Conservation (phyloP, 2,113 vertebrate species). For the Dromaius novaehollandiae region DNA sequence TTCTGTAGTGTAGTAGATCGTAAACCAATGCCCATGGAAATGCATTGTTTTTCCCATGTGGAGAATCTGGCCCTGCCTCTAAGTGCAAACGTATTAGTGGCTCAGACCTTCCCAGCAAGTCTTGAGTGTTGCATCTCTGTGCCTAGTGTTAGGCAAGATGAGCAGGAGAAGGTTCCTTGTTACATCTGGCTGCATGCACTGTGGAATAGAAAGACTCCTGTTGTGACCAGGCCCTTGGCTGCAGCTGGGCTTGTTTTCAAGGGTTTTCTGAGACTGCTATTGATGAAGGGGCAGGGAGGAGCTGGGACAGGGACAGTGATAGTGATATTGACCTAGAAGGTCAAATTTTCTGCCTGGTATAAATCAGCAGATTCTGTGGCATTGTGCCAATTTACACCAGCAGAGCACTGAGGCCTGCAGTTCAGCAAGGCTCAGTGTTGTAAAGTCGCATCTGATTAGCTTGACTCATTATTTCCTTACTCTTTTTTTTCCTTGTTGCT, state of each 20-base stretch:
- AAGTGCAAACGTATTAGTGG: not conserved
- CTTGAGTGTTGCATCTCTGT: not conserved
- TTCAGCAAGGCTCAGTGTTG: not conserved
- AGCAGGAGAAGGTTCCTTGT: too few relatives aligned
- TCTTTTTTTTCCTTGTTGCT: not conserved
- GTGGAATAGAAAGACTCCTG: too few relatives aligned
- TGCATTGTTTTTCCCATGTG: not conserved
- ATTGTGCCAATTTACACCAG: not conserved
- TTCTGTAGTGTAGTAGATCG: not conserved
- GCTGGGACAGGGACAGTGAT: not conserved
- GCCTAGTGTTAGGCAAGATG: not conserved
- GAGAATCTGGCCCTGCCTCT: not conserved
- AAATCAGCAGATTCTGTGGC: not conserved
- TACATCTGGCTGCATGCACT: too few relatives aligned
- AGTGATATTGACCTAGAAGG: not conserved
- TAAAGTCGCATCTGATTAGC: not conserved
- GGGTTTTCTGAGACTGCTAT: not conserved
- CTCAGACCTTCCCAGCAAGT: rapidly evolving
- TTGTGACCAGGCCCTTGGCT: not conserved
- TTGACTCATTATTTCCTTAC: not conserved
- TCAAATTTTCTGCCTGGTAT: not conserved
- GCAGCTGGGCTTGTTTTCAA: not conserved
- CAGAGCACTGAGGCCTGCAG: not conserved
- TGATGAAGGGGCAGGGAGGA: not conserved
- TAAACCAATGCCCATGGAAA: not conserved